Evolutionary conservation across 2,113 vertebrate species (phyloP).

Genomic region (Otis tarda): DNA sequence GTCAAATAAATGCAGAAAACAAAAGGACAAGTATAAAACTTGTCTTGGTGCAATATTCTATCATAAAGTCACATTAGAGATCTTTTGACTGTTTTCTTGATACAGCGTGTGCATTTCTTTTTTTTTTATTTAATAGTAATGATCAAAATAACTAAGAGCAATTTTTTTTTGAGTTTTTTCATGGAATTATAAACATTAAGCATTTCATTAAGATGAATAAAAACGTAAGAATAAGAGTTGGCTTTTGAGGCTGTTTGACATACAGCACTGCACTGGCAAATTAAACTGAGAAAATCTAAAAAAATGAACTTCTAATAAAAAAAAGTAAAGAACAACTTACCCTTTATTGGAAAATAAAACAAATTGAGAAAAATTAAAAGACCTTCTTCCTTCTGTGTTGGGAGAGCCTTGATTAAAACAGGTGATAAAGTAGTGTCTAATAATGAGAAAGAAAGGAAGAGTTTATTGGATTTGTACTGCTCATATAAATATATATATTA

Average conservation of each 20-base stretch:
- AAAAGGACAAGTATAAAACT: neutral
- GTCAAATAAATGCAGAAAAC: neutral
- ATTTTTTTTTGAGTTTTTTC: neutral
- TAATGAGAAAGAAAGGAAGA: neutral
- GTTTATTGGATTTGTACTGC: neutral
- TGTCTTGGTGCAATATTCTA: neutral
- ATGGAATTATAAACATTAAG: neutral
- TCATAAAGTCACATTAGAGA: neutral
- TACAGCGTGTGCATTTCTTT: neutral
- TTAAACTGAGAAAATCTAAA: neutral
- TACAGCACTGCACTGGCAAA: neutral
- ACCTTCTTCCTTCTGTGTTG: neutral
- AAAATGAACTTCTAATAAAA: neutral
- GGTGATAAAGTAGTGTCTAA: neutral
- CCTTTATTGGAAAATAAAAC: neutral
- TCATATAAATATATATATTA: neutral
- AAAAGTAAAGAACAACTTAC: neutral
- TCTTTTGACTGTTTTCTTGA: neutral
- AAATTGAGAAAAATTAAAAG: neutral
- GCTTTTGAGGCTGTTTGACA: neutral
- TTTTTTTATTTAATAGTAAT: neutral
- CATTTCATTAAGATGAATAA: neutral
- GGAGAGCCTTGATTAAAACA: neutral
- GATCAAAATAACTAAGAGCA: neutral
- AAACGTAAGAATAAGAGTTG: neutral